Evolutionary conservation across 2,888 invertebrate species (phyloP).

Genomic region (Dicyrtoma fusca): DNA sequence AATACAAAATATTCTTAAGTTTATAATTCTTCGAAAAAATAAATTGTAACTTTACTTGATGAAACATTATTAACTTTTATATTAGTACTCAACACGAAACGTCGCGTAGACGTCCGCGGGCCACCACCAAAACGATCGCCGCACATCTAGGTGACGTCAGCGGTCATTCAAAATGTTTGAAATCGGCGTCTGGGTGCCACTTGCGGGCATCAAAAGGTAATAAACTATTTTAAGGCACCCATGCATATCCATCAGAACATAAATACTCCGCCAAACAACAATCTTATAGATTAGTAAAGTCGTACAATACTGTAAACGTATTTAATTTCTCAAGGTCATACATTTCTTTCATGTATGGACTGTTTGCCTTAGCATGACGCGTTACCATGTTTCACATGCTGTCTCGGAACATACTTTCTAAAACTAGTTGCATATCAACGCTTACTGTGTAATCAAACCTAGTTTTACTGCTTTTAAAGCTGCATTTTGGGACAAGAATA

Average conservation of each 20-base stretch:
- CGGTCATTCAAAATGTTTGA: too few species aligned
- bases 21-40: too few species aligned
- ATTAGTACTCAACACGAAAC: too few species aligned
- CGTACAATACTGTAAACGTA: slow-evolving; percentile 36
- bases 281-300: slow-evolving; percentile 37
- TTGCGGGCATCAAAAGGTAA: too few species aligned
- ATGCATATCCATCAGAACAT: slow-evolving; percentile 24
- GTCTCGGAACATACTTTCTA: slow-evolving; percentile 39
- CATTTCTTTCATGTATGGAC: slow-evolving; percentile 32
- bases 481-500: slow-evolving; percentile 43
- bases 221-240: neutral
- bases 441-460: slow-evolving; percentile 51
- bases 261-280: slow-evolving; percentile 3
- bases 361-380: slow-evolving; percentile 46
- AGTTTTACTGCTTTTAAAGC: slow-evolving; percentile 43
- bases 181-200: too few species aligned
- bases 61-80: too few species aligned
- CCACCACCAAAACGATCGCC: too few species aligned
- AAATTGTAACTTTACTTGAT: too few species aligned
- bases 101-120: too few species aligned
- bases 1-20: too few species aligned
- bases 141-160: too few species aligned
- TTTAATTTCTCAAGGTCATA: slow-evolving; percentile 23
- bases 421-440: slow-evolving; percentile 49
- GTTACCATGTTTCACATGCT: slow-evolving; percentile 36